phyloP scores from a whole-genome alignment of 2,113 vertebrate species.

The Morone saxatilis region DNA sequence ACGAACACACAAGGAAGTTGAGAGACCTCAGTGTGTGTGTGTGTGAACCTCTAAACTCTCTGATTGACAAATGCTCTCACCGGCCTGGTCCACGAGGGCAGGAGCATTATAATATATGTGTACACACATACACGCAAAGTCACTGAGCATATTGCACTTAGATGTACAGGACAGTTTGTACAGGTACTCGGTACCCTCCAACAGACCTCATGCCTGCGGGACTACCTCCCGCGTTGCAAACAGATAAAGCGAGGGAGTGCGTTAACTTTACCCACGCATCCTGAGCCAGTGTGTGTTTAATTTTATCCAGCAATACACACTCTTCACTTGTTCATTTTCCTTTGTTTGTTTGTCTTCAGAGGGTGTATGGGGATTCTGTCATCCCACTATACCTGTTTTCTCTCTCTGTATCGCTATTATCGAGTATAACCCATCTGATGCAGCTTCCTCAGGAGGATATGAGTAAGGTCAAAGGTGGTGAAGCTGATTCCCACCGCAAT shows the following conservation, averaged over 20 bases:
- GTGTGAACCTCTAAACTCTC: conserved; percentile 16
- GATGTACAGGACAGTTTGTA: conserved; percentile 40
- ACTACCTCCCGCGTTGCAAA: conserved; percentile 1
- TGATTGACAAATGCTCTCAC: not conserved
- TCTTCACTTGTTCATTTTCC: not conserved
- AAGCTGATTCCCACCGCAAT: conserved; percentile 98
- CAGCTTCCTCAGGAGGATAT: conserved; percentile 91
- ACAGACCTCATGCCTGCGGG: not conserved
- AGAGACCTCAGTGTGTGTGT: conserved; percentile 7
- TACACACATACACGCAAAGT: conserved; percentile 9
- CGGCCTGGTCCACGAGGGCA: conserved; percentile 5
- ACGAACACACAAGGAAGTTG: conserved; percentile 27
- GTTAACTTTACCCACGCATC: conserved; percentile 33
- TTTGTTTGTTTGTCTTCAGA: conserved; percentile 8
- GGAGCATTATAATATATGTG: conserved; percentile 21
- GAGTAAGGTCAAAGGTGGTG: conserved; percentile 96
- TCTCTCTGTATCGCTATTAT: conserved; percentile 45
- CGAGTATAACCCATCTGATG: conserved; percentile 80
- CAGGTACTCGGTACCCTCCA: conserved; percentile 21
- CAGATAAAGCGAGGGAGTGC: conserved; percentile 28
- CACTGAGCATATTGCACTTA: conserved; percentile 74
- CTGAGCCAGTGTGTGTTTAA: conserved; percentile 51
- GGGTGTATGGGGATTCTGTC: not conserved
- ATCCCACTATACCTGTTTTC: not conserved
- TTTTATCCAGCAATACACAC: conserved; percentile 15